Evolutionary conservation across 2,888 invertebrate species (phyloP).

Genomic region (Orthosia cruda): DNA sequence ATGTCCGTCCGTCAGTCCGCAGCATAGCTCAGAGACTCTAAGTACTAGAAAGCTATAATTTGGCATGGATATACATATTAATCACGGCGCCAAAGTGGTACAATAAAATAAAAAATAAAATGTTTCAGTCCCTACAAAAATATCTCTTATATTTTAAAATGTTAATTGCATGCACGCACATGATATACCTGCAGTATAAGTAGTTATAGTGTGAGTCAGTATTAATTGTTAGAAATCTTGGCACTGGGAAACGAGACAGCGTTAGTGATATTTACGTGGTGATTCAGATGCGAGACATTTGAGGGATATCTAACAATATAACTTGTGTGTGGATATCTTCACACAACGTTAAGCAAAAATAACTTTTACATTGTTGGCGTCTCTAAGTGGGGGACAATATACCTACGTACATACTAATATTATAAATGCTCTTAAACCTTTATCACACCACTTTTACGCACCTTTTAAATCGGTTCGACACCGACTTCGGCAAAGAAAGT

Average conservation of each 20-base stretch:
- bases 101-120: neutral
- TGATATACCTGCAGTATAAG: neutral
- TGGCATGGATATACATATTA: too few species aligned
- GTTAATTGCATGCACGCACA: neutral
- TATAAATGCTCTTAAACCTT: too few species aligned
- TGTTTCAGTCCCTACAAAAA: neutral
- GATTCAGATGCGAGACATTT: constrained; percentile 12
- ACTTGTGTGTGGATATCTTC: neutral
- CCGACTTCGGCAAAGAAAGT: too few species aligned
- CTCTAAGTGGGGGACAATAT: neutral
- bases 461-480: too few species aligned
- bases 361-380: neutral
- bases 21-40: too few species aligned
- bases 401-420: too few species aligned
- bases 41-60: too few species aligned
- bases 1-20: too few species aligned
- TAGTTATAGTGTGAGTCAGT: neutral
- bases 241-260: neutral
- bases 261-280: neutral
- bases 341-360: neutral
- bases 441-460: too few species aligned
- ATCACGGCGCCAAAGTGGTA: too few species aligned
- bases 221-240: constrained; percentile 32
- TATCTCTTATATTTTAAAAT: neutral
- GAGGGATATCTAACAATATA: neutral